phyloP scores from a whole-genome alignment of 2,113 vertebrate genomes.

The Willisornis vidua region DNA sequence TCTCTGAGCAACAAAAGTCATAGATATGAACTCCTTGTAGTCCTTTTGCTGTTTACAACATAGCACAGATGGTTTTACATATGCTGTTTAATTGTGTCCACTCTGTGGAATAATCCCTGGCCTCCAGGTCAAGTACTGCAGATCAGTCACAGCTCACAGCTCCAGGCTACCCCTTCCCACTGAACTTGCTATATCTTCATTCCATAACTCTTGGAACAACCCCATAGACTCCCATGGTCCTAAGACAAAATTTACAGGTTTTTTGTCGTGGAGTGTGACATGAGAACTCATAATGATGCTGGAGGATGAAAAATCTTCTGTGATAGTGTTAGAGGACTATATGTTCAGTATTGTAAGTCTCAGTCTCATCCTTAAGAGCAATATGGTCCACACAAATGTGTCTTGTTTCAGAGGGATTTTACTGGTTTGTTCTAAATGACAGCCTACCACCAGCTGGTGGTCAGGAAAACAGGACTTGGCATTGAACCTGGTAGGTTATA shows the following conservation, averaged over 20 bases:
- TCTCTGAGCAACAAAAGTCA: neutral
- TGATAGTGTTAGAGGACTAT: neutral
- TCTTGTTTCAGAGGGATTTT: neutral
- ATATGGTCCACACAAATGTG: accelerated
- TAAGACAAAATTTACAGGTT: neutral
- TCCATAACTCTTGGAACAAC: neutral
- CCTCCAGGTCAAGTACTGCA: neutral
- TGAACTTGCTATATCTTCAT: neutral
- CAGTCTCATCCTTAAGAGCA: neutral
- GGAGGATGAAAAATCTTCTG: neutral
- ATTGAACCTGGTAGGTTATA: neutral
- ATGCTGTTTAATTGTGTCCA: neutral
- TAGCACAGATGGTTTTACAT: neutral
- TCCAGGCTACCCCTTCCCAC: neutral
- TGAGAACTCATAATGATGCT: neutral
- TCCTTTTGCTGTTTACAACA: neutral
- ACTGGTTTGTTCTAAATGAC: neutral
- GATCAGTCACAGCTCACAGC: neutral
- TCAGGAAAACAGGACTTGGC: neutral
- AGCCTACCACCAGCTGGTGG: neutral
- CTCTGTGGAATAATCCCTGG: neutral
- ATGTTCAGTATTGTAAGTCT: neutral
- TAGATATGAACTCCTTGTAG: neutral
- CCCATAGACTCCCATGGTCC: no score
- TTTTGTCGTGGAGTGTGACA: neutral